Base-by-base conservation (phyloP, 2,113 vertebrate species). In the Sebastes schlegelii region DNA sequence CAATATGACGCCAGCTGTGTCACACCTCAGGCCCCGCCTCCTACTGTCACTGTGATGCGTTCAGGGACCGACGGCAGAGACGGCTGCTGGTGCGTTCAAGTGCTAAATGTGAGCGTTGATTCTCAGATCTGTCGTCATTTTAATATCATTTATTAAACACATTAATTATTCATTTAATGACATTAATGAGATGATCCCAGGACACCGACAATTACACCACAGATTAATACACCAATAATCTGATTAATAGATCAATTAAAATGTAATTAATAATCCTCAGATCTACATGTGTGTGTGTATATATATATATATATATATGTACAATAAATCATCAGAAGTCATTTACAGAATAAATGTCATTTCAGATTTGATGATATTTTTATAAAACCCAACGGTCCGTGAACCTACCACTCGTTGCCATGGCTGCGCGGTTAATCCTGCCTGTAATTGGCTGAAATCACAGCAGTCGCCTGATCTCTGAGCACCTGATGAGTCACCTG, bases 1-100 rank as follows among this genome's bases (percentile, higher is more conserved):
- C 74, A 83, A 74, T 86, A 80, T 70, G 54, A 72, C 8, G 46
- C 42, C 57, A 5, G 67, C 51, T 74, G 43, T 72, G 77, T 87
- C 67, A 64, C 45, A 13, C 21, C 12, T 79, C 5, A 70, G 42
- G 60, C 79, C 14, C 63, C 9, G 58, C 74, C 82, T 58, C 51
- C 43, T 16, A 8, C 2, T 42, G 14, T 75, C 55, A 49, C 49
- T 43, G 69, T 69, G 76, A 63, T 43, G n/a, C 48, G 5, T 45
- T 70, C 17, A 77, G 40, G 11, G 19, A 17, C n/a, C 3, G 8
- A 11, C 26, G 21, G 6, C 5, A 21, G 17, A 63, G 6, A n/a
- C 2, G 5, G 7, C 48, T 52, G 46, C 21, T 1, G 55, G 46
- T 45, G 61, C 8, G 40, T 73, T 66, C 71, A 75, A 63, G 71